Conservation (phyloP, 2,113 vertebrate genomes). For the Natator depressus region DNA sequence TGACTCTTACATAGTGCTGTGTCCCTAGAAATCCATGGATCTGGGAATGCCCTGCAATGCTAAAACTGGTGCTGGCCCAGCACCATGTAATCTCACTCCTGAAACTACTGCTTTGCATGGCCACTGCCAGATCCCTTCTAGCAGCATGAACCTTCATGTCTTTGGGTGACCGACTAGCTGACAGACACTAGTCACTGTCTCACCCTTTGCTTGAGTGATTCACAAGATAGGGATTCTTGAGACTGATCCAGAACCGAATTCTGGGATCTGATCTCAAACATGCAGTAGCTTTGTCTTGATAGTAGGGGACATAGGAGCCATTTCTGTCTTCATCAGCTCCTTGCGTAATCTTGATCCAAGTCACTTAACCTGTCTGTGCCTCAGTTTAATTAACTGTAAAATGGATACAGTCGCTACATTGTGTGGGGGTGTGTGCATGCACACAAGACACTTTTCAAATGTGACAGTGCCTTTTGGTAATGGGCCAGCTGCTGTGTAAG, state of each 20-base stretch:
- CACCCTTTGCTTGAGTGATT: slow-evolving; percentile 70
- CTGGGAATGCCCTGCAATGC: slow-evolving; percentile 24
- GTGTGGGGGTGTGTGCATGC: too few relatives aligned
- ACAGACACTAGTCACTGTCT: slow-evolving; percentile 67
- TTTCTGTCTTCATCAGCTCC: too few relatives aligned
- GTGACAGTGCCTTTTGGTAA: rapidly evolving
- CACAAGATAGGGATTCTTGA: slow-evolving; percentile 70
- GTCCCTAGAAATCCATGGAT: too few relatives aligned
- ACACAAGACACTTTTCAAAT: background rate
- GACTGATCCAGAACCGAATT: slow-evolving; percentile 46
- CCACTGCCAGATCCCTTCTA: too few relatives aligned
- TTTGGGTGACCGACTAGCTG: slow-evolving; percentile 62
- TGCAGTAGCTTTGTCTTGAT: background rate
- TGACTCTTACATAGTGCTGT: background rate
- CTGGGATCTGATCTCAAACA: slow-evolving; percentile 69
- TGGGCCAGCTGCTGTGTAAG: background rate
- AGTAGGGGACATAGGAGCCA: too few relatives aligned
- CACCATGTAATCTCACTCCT: background rate
- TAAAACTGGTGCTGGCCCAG: background rate
- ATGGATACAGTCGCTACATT: background rate
- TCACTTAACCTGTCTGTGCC: background rate
- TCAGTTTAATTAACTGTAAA: background rate
- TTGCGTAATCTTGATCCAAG: too few relatives aligned
- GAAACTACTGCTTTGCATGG: background rate
- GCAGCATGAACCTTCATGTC: background rate